Conservation (phyloP, 2,113 vertebrate genomes). For the Aspidoscelis tigris region DNA sequence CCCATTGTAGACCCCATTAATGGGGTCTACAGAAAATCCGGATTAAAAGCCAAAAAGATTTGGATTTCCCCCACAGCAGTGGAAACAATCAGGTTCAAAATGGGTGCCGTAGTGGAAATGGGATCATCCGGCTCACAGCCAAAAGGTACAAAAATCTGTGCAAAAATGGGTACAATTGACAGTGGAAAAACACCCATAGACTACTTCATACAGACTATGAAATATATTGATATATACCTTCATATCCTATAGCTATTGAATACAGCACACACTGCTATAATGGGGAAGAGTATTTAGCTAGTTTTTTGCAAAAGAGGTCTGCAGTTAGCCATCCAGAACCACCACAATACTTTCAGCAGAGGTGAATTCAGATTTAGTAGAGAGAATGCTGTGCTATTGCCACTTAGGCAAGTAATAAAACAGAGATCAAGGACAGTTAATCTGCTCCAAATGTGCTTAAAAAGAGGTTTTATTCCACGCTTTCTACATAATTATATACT, state of each 20-base stretch:
- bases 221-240: no score
- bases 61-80: no score
- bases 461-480: neutral
- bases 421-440: neutral
- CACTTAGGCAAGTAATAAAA: neutral
- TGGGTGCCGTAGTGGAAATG: no score
- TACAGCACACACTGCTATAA: accelerated
- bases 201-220: no score
- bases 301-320: slow-evolving; percentile 11
- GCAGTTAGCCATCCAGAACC: neutral
- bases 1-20: no score
- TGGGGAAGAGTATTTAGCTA: neutral
- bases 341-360: neutral
- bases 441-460: neutral
- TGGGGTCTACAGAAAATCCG: no score
- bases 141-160: no score
- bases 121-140: no score
- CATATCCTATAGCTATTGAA: neutral
- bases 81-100: no score
- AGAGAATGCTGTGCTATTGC: neutral
- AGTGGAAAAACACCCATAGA: no score
- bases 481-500: neutral
- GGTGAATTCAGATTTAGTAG: neutral
- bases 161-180: no score
- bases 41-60: no score